Base-by-base conservation (phyloP, 2,888 invertebrate genomes). In the Dolomedes plantarius region DNA sequence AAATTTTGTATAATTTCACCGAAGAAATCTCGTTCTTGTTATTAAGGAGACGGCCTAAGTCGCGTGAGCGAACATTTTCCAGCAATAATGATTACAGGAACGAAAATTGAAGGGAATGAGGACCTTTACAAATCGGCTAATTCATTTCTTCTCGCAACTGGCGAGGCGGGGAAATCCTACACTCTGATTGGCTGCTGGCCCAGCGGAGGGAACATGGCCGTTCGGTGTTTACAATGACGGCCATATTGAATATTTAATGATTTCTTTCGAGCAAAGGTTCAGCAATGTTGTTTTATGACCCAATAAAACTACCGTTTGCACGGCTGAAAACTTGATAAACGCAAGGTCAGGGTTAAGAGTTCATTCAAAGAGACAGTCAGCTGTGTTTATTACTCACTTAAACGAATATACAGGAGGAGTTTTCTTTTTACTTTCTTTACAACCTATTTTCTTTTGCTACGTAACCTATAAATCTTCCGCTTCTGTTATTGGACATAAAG, bases 251-350 rank as follows among this genome's bases (percentile, higher is more conserved):
- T 85, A 78, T 85, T 74, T 69, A 78, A 85, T 85, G 78, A 79
- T 79, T 83, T 65, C 76, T 71, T 69, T 80, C 62, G 36, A 71
- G 69, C 27, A 69, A 68, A 31, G 36, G 31, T 50, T 71, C 32
- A 19, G 64, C 67, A 71, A 41, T 56, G 72, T 77, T 76, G 76
- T 76, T 83, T 85, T 77, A 85, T 85, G 69, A 78, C 85, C 78
- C 78, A 78, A 85, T 85, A 85, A 85, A 83, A 83, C 83, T 77
- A 83, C 83, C 83, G 77, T 83, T 83, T 83, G 32, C 76, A 67
- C 76, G 71, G 76, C 50, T 28, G 82, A 64, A 56, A 56, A 65
- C 65, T 82, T 76, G 67, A 77, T 83, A 83, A 77, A 72, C 65
- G 83, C 65, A 83, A 77, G 83, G 83, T 83, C 83, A 83, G 83